Conservation (phyloP, 2,113 vertebrate genomes). For the Cyphomyrus plagiostoma region DNA sequence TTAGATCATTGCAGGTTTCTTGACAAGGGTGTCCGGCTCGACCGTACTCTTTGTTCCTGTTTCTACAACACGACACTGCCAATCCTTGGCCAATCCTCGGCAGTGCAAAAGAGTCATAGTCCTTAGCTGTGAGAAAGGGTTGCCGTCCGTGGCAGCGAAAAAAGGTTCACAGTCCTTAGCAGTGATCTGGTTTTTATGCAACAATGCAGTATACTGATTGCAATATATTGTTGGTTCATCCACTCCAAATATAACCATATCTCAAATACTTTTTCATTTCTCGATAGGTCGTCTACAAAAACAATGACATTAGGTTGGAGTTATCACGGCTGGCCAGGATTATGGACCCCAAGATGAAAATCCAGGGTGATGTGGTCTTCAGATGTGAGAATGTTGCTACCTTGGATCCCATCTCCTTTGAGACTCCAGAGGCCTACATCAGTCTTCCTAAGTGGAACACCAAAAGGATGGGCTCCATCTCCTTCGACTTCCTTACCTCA, state of each 20-base stretch:
- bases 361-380: constrained; percentile 93
- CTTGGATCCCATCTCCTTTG: constrained; percentile 92
- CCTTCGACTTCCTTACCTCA: constrained; percentile 93
- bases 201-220: neutral
- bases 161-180: neutral
- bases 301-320: constrained; percentile 97
- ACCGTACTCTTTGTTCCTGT: neutral
- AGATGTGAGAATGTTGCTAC: constrained; percentile 95
- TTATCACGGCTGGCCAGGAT: constrained; percentile 91
- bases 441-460: constrained; percentile 98
- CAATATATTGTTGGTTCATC: neutral
- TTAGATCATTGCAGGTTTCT: neutral
- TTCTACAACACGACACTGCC: neutral
- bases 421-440: constrained; percentile 96
- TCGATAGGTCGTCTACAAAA: constrained; percentile 94
- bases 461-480: constrained; percentile 96
- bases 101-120: neutral
- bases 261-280: neutral
- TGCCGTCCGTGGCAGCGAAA: neutral
- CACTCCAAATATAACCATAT: constrained; percentile 1
- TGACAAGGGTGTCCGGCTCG: neutral
- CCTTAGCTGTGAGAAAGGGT: neutral
- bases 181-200: neutral
- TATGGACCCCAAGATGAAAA: constrained; percentile 98
- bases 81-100: neutral